Evolutionary conservation across 2,113 vertebrate species (phyloP).

Genomic region (Maccullochella peelii): DNA sequence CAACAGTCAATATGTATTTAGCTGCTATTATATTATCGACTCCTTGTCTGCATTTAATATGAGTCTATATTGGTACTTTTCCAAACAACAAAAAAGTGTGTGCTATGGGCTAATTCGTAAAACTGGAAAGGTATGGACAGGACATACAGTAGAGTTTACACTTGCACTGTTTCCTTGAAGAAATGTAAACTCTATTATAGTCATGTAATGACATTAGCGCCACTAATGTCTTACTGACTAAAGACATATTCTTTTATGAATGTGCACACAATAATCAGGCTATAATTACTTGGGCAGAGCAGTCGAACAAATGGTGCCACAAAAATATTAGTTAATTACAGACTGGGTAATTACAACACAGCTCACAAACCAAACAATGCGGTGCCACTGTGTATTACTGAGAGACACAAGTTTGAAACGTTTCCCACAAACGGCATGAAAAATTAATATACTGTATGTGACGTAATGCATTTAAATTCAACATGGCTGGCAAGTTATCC

Average conservation of each 20-base stretch:
- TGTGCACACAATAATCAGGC: slow-evolving; percentile 29
- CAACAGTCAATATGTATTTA: background rate
- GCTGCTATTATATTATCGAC: background rate
- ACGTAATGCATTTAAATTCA: slow-evolving; percentile 22
- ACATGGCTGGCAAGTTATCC: background rate
- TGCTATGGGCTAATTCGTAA: background rate
- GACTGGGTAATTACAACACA: slow-evolving; percentile 50
- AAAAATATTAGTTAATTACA: slow-evolving; percentile 64
- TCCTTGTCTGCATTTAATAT: background rate
- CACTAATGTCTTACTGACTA: slow-evolving; percentile 22
- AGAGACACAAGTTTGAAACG: slow-evolving; percentile 8
- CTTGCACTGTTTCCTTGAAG: slow-evolving; percentile 11
- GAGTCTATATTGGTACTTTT: background rate
- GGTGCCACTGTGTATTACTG: background rate
- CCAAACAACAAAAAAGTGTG: background rate
- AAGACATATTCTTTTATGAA: slow-evolving; percentile 44
- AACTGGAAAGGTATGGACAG: slow-evolving; percentile 11
- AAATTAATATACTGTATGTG: slow-evolving; percentile 30
- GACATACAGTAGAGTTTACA: slow-evolving; percentile 14
- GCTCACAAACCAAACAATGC: slow-evolving; percentile 41
- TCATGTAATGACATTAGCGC: slow-evolving; percentile 10
- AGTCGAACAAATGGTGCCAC: slow-evolving; percentile 42
- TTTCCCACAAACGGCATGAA: background rate
- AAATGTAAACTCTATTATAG: slow-evolving; percentile 14
- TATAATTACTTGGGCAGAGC: slow-evolving; percentile 47